Evolutionary conservation across 1,140 invertebrate species (phyloP).

Genomic region (Drosophila guanche): DNA sequence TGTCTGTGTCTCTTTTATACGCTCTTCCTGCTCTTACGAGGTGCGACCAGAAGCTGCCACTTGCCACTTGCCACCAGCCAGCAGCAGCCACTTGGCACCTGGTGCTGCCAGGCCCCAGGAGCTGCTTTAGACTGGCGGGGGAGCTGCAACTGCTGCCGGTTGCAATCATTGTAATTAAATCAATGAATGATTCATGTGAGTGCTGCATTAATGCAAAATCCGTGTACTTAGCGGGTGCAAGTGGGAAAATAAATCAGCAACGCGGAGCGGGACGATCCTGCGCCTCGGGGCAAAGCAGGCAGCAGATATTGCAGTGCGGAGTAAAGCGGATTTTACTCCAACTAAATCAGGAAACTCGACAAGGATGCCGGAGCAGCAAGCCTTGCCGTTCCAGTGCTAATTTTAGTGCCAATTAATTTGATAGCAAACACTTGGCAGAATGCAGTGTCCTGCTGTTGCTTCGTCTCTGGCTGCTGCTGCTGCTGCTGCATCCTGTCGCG

Average conservation of each 20-base stretch:
- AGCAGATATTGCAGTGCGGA: constrained; percentile 12
- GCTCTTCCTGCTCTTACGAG: background rate
- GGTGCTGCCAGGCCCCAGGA: constrained; percentile 3
- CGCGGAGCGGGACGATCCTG: constrained; percentile 8
- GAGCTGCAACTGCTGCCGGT: constrained; percentile 19
- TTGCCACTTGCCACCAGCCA: background rate
- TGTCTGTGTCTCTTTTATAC: constrained; percentile 9
- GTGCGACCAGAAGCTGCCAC: constrained; percentile 23
- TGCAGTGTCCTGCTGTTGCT: constrained; percentile 43
- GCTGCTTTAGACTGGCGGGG: too few species aligned
- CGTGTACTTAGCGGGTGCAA: constrained; percentile 70
- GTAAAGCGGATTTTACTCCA: constrained; percentile 4
- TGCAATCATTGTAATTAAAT: constrained; percentile 81
- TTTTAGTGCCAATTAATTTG: constrained; percentile 81
- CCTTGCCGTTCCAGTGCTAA: constrained; percentile 48
- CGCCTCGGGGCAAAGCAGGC: constrained; percentile 1
- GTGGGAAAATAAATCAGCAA: constrained; percentile 60
- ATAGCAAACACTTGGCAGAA: constrained; percentile 71
- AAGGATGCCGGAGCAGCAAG: constrained; percentile 16
- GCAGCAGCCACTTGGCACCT: constrained; percentile 17
- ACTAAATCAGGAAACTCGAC: constrained; percentile 52
- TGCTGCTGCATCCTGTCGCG: background rate
- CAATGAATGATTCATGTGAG: constrained; percentile 81
- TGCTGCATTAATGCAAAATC: constrained; percentile 80
- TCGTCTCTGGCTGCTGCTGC: background rate